A percentile compares a stretch with the other conserved stretches of the same genome.
Evolutionary conservation across 2,113 vertebrate genomes (phyloP).

Genomic region (Osmerus mordax): DNA sequence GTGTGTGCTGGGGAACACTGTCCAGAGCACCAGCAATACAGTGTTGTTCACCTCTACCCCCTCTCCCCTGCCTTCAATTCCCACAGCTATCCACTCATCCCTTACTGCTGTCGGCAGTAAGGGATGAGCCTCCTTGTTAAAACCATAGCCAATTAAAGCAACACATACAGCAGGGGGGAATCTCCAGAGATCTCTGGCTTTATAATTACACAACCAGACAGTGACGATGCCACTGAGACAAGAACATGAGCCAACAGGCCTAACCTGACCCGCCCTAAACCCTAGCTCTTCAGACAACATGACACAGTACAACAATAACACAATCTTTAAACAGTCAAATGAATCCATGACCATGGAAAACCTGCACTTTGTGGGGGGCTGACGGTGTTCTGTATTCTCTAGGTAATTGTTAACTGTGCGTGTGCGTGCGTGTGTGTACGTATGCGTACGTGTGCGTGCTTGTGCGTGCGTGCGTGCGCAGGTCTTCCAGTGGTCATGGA

Average conservation of each 20-base stretch:
- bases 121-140: slow-evolving; percentile 70
- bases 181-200: slow-evolving; percentile 65
- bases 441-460: slow-evolving; percentile 15
- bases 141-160: slow-evolving; percentile 74
- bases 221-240: slow-evolving; percentile 50
- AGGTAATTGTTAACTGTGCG: background rate
- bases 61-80: slow-evolving; percentile 61
- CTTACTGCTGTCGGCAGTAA: no score
- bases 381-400: background rate
- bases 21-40: background rate
- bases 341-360: slow-evolving; percentile 58
- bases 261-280: slow-evolving; percentile 8
- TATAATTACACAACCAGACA: slow-evolving; percentile 66
- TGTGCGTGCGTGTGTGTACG: slow-evolving; percentile 17
- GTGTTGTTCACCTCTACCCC: slow-evolving; percentile 49
- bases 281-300: slow-evolving; percentile 19
- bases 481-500: slow-evolving; percentile 65
- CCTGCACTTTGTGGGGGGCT: slow-evolving; percentile 49
- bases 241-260: slow-evolving; percentile 37
- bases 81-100: slow-evolving; percentile 65
- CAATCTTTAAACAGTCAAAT: slow-evolving; percentile 33
- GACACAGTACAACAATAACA: background rate
- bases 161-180: slow-evolving; percentile 48
- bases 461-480: slow-evolving; percentile 42
- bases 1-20: slow-evolving; percentile 13